Evolutionary conservation across 2,113 vertebrate genomes (phyloP), one percentile per base, ranked within the genome.

Genomic region (Aptenodytes forsteri): DNA sequence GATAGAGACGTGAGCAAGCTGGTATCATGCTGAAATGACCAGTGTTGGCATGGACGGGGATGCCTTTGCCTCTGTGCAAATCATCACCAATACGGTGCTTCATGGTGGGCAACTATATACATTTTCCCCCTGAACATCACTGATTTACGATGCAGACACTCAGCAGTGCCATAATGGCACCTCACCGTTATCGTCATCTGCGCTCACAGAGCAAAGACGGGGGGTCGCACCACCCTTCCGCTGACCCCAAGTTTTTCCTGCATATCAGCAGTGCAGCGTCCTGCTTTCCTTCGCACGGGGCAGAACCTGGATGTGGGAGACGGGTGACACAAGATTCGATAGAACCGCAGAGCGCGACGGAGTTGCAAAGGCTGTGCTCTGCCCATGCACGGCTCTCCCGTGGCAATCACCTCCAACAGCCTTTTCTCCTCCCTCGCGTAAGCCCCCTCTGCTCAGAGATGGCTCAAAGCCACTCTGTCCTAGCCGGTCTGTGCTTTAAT

Each of bases 241-340:
- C 40, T 64, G 32, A 21, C 6, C 16, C 25, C 25, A 44, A 11
- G 4, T 4, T 71, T 27, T 49, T 44, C 20, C n/a, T 32, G 25
- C 9, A 10, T 49, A 42, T 67, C 56, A 49, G 38, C 0, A 55
- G 23, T 1, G 7, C 50, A 34, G 23, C 0, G 2, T 34, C 52
- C n/a, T 11, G 5, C 5, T 26, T 78, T 42, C 16, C 64, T 71
- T 30, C 3, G 1, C 18, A 13, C 0, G 0, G 13, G 46, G 25
- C 42, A 85, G 65, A 47, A 36, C 9, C 8, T 2, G 4, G 32
- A 29, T 14, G 11, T 10, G 22, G 44, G 46, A 58, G 36, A 10
- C 0, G 9, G 80, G 50, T 0, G 0, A 34, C 71, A 76, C 17
- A 36, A 46, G 27, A 40, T 10, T 75, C 1, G 3, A 34, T 20